Conservation (phyloP, 2,888 invertebrate genomes). For the Trichacis sp. region DNA sequence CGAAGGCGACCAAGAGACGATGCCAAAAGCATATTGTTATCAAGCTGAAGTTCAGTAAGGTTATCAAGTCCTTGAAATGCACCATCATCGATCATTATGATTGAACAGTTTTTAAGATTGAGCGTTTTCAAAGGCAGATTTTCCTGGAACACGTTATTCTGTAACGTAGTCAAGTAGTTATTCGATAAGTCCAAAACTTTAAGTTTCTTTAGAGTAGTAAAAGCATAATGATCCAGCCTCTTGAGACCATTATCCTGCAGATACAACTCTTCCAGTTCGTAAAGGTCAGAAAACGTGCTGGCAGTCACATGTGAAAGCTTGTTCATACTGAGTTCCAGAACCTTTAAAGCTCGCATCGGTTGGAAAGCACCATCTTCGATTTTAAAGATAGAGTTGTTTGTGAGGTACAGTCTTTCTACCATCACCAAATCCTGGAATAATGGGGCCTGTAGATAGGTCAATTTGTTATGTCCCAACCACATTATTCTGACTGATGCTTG, state of each 20-base stretch:
- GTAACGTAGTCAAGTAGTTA: constrained; percentile 80
- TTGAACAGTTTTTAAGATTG: constrained; percentile 81
- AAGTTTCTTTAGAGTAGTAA: constrained; percentile 81
- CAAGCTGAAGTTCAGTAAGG: constrained; percentile 83
- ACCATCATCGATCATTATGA: constrained; percentile 79
- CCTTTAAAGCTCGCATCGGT: constrained; percentile 81
- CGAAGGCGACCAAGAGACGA: constrained; percentile 79
- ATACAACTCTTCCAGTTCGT: constrained; percentile 84
- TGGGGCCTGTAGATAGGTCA: constrained; percentile 78
- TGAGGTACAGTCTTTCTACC: constrained; percentile 84
- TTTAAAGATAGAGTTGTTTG: constrained; percentile 83
- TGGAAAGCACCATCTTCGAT: constrained; percentile 87
- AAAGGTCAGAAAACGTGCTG: constrained; percentile 83
- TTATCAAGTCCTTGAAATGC: constrained; percentile 81
- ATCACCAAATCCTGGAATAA: constrained; percentile 83
- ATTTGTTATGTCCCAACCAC: constrained; percentile 88
- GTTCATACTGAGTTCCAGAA: constrained; percentile 85
- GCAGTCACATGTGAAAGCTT: constrained; percentile 77
- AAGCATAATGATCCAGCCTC: constrained; percentile 79
- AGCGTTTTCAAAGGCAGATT: constrained; percentile 81
- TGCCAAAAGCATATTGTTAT: constrained; percentile 79
- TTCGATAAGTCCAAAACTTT: constrained; percentile 83
- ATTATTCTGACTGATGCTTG: constrained; percentile 89
- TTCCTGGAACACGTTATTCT: constrained; percentile 81
- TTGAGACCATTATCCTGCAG: constrained; percentile 81